Evolutionary conservation across 2,113 vertebrate species (phyloP).

Genomic region (Redunca redunca): DNA sequence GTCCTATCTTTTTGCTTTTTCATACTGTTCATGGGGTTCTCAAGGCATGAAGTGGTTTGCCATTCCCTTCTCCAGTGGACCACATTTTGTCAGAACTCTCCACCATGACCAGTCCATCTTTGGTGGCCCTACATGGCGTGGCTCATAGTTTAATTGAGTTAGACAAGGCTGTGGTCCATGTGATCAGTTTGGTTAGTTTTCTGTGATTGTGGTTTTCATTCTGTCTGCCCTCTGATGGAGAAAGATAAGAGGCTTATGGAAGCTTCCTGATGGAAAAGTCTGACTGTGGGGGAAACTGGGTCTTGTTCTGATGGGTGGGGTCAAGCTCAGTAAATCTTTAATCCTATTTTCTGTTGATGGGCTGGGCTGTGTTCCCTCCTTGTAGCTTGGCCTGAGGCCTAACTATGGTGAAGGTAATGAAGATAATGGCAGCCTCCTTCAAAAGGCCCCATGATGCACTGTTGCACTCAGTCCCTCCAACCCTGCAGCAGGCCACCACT

Average conservation of each 20-base stretch:
- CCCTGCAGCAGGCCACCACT: background rate
- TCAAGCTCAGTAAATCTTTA: background rate
- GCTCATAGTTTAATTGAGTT: background rate
- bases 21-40: background rate
- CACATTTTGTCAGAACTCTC: background rate
- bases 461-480: fast-evolving
- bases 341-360: background rate
- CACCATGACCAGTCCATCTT: background rate
- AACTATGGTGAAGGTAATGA: background rate
- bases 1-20: background rate
- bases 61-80: background rate
- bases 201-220: background rate
- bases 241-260: background rate
- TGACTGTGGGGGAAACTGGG: background rate
- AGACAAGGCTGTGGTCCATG: background rate
- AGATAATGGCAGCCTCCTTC: background rate
- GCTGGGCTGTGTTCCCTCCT: background rate
- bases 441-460: background rate
- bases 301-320: background rate
- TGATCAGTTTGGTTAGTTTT: background rate
- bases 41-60: background rate
- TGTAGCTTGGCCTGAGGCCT: background rate
- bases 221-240: background rate
- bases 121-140: background rate
- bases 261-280: background rate